Base-by-base conservation (phyloP, 2,797 vertebrate species). In the Pteronotus mesoamericanus region DNA sequence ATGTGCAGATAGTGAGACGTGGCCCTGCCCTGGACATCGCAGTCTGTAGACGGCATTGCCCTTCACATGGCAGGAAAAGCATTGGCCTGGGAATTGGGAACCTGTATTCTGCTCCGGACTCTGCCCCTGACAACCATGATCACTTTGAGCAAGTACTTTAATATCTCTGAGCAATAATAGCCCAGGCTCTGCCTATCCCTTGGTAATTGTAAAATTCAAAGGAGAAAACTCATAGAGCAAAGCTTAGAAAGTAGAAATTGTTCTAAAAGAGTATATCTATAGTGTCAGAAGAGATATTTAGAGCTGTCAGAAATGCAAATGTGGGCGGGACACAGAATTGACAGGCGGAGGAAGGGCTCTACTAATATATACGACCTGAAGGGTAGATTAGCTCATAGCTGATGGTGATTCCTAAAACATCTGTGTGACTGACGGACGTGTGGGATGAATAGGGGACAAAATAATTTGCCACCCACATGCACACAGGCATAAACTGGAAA, bases 141-240 rank as follows among this genome's bases (percentile, higher is more conserved):
- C 48, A 64, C 66, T 77, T 83, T 95, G 84, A 94, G 42, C 75
- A 96, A 86, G 37, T 61, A n/a, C 24, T 86, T 95, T 89, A 91
- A 86, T 57, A 85, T 78, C 82, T 72, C 57, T 34, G 72, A 44
- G 48, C 44, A 95, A 39, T 92, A 86, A 79, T 5, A 94, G 57
- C 55, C 9, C 5, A 64, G 46, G 4, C 39, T 64, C 53, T 89
- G 66, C 37, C 59, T 77, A 2, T 89, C 86, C 48, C 85, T 86
- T 64, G 39, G 57, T 48, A 68, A 80, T 34, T 77, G 57, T 34
- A 24, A 93, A 72, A 89, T 48, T 57, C 61, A 59, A 85, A 90
- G 61, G 39, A 77, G n/a, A 39, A 85, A 44, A 74, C 21, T 68
- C 46, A 59, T 0, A 78, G 66, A 44, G 85, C 8, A 19, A 34